Evolutionary conservation across 1,140 invertebrate species (phyloP), one percentile per base, ranked within the genome.

Genomic region (Hylaeus anthracinus): DNA sequence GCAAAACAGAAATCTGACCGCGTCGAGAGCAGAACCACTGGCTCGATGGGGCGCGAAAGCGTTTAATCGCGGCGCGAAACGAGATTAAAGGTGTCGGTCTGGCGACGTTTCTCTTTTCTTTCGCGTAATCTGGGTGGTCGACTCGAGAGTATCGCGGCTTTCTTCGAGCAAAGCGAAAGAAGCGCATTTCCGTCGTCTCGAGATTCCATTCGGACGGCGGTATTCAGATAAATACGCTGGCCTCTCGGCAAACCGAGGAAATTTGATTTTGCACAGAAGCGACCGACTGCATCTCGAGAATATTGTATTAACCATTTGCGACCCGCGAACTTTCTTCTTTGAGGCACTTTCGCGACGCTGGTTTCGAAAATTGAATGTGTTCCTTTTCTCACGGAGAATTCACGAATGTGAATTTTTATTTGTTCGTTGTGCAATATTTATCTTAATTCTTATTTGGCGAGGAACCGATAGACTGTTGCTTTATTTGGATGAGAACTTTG

Each of bases 171-270:
- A 51, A 69, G 75, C 66, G 67, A 61, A 71, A 72, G 67, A 78
- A 72, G 39, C 67, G 58, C 58, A 8, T 64, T 64, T 51, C 3
- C 55, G 55, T 71, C 69, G 37, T 39, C 64, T 14, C 53, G 74
- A 76, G 53, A 76, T 76, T 69, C 43, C 64, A 67, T 69, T 69
- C 55, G 65, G 41, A 45, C 39, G 53, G 2, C 53, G 74, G 74
- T 69, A 6, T 76, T 72, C 67, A 48, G 51, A 78, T 71, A 78
- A 72, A 78, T 55, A 37, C 56, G 15, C 43, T 15, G 15, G n/a
- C 45, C 5, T 2, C 3, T 15, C 39, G 39, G 48, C 39, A 6
- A 45, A n/a, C 43, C n/a, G 37, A 3, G 48, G 37, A 71, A 70
- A 77, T 70, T 77, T 70, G 66, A 69, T 77, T 66, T 66, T 37